Evolutionary conservation across 1,140 invertebrate genomes (phyloP), one percentile per base, ranked within the genome.

Genomic region (Drosophila nigromelanica): DNA sequence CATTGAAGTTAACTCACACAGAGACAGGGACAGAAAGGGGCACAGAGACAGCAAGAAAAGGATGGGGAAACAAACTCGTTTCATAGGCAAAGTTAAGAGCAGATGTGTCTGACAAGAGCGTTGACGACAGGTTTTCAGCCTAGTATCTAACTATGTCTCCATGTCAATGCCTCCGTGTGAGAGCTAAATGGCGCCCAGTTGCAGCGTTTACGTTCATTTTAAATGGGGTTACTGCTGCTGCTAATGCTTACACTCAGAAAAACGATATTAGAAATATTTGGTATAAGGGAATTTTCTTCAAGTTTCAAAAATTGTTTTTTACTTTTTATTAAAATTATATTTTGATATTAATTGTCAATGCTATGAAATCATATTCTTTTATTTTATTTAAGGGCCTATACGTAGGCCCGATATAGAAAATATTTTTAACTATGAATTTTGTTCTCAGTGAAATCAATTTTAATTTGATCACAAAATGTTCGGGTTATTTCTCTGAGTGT

Each of bases 61-160:
- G 30, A 35, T 30, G 30, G 50, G n/a, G 56, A 45, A 61, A 51
- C 59, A 86, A 85, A 86, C 82, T 85, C 60, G 82, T 86, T 86
- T 87, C 60, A 73, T 62, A 78, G 82, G 75, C 82, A 79, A 87
- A 85, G 81, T 85, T 86, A 68, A 64, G 62, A 85, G 76, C 80
- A 86, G 83, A 73, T 87, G 81, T 87, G 81, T 61, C 77, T 80
- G 59, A 48, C 67, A 73, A 80, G 75, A 83, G 76, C 72, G 63
- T 73, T 61, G 75, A 76, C 78, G 83, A 89, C 82, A 86, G 82
- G 82, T 86, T 86, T 74, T 37, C 40, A 56, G 60, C 5, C 52
- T 40, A 45, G 12, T 73, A 18, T 68, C 47, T 61, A 61, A 58
- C 45, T 66, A 69, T 68, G 43, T 61, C 58, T 80, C 61, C 52